Conservation (phyloP, 2,797 vertebrate species). For the Paguma larvata region DNA sequence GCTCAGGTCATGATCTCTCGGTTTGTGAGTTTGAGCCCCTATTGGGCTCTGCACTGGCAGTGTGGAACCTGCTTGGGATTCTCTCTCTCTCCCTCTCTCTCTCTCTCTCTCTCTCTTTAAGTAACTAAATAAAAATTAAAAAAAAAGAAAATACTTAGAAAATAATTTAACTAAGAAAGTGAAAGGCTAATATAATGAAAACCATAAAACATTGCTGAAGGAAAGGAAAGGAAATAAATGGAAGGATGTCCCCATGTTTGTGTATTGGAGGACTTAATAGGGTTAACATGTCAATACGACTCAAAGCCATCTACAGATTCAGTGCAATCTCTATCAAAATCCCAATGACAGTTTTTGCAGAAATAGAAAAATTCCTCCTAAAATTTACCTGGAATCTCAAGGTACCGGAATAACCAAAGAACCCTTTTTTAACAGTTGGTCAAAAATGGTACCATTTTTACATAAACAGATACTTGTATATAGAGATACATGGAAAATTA, state of each 20-base stretch:
- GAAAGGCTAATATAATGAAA: slow-evolving; percentile 1
- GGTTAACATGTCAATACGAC: background rate
- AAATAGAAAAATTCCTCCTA: background rate
- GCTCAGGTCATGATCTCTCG: no score
- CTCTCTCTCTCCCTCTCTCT: no score
- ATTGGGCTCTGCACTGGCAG: no score
- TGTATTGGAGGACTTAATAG: background rate
- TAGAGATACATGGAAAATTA: background rate
- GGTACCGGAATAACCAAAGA: background rate
- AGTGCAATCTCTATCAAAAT: background rate
- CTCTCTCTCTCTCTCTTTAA: no score
- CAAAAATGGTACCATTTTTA: background rate
- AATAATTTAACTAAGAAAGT: background rate
- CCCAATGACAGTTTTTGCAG: background rate
- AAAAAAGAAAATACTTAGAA: background rate
- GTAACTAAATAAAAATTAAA: no score
- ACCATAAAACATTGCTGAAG: background rate
- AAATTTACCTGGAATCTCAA: background rate
- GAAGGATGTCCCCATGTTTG: background rate
- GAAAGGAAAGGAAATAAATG: background rate
- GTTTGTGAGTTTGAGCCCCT: no score
- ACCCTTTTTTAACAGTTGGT: background rate
- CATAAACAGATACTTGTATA: background rate
- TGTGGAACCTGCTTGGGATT: no score
- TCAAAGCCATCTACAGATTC: background rate